Evolutionary conservation across 2,888 invertebrate species (phyloP), one percentile per base, ranked within the genome.

Genomic region (Tipula helvola): DNA sequence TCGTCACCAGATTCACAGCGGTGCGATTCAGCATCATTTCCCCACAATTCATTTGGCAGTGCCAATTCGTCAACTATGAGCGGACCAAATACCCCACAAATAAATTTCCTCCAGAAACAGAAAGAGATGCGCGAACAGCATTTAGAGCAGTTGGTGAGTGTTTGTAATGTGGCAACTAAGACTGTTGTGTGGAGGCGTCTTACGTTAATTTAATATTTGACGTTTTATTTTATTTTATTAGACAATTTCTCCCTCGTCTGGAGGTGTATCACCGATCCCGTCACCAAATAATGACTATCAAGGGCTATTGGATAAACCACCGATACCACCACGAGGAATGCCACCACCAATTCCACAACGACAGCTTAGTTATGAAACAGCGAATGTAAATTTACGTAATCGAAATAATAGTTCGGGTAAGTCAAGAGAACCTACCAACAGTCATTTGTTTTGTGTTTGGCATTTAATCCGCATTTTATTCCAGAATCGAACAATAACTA

Each of bases 321-420:
- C 93, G 0, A 93, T 94, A 88, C 93, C 94, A 87, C 94, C 94
- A 1, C 90, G 93, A 88, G 93, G 93, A 8, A 93, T 93, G 16
- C 93, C 94, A 10, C 94, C 94, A 8, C 93, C 93, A 52, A 91
- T 93, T 87, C 93, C 93, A 86, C 89, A 90, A 86, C 90, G 91
- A 86, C 92, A 90, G 91, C 92, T 90, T 89, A 91, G 89, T 88
- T 91, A 89, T 89, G 90, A 87, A 89, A 36, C 36, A 87, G 91
- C 90, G 88, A 88, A 90, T 87, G 90, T 90, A n/a, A 88, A 89
- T 39, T 86, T 91, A 87, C 89, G 91, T 86, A 90, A 90, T 71
- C 89, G 89, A 44, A 52, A 88, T 90, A 89, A 89, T 86, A 90
- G 89, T 88, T 90, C 88, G 88, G 91, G 91, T 91, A 88, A 86